A percentile compares a stretch with the other conserved stretches of the same genome.
These are phyloP conservation scores for Serrognathus titanus DNA, from an alignment of 2,888 invertebrate species.

Conservation along the genomic window DNA sequence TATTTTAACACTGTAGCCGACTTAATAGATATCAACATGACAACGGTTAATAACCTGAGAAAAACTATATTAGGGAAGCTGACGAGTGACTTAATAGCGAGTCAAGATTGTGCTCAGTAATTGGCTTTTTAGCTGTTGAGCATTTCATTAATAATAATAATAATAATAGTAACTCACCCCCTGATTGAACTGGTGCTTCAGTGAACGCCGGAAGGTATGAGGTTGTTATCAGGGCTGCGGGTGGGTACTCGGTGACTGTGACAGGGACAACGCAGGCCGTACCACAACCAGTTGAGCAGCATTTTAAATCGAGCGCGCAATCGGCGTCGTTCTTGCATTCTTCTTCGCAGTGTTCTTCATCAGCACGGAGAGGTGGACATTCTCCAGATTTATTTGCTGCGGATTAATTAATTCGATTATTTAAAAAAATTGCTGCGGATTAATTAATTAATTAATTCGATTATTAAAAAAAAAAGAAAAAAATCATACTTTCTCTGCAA, in stretches of 20 bases:
- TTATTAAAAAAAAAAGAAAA: background rate
- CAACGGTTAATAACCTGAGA: too few species aligned
- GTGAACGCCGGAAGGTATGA: constrained; percentile 48
- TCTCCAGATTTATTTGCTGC: constrained; percentile 67
- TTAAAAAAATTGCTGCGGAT: too few species aligned
- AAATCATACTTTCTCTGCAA: constrained; percentile 60
- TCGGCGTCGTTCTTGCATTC: constrained; percentile 80
- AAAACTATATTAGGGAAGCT: too few species aligned
- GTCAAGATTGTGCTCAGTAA: too few species aligned
- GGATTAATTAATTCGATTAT: constrained; percentile 11
- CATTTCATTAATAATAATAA: too few species aligned
- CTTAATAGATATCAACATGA: too few species aligned
- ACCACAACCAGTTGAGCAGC: constrained; percentile 78
- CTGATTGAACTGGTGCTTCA: constrained; percentile 33
- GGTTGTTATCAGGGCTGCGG: constrained; percentile 40
- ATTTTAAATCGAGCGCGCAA: constrained; percentile 74
- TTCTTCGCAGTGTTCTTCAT: constrained; percentile 57
- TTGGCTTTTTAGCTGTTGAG: too few species aligned
- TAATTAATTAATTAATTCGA: background rate
- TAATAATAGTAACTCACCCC: constrained; percentile 36
- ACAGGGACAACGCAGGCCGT: constrained; percentile 63
- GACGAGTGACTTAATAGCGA: too few species aligned
- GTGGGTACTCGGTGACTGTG: constrained; percentile 41
- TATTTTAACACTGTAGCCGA: too few species aligned
- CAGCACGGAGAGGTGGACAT: constrained; percentile 57